Base-by-base conservation (phyloP, 2,113 vertebrate genomes). In the Albula goreensis region DNA sequence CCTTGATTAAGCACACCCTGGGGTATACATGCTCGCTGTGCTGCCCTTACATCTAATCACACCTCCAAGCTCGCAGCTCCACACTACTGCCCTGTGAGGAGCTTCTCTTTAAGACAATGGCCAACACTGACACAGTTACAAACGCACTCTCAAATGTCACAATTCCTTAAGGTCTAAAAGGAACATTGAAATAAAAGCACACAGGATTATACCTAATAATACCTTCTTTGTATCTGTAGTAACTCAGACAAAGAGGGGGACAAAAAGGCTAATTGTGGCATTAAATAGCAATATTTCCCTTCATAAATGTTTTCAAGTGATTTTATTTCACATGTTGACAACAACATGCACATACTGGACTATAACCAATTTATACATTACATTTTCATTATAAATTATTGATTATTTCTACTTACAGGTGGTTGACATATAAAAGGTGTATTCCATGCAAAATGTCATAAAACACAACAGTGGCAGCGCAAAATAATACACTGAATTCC, bases 21-120 rank as follows among this genome's bases (percentile, higher is more conserved):
- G 83, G 83, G 83, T 63, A 48, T 19, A 66, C 4, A 49, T 52
- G 9, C 50, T 81, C 60, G 11, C 78, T n/a, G 50, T 49, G 41
- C 83, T 15, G 83, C 52, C 82, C 50, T 81, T 10, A 50, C 49
- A 56, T 48, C 79, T 77, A 87, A 85, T 85, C 86, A 85, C 86
- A 87, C 78, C 83, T 25, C 63, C 17, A 10, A 49, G 78, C 52
- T 50, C 13, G 17, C 78, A 60, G 77, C 31, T 7, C 78, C 49
- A 56, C 78, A 49, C 17, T 22, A 56, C 50, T n/a, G 83, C 53
- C 31, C 57, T 1, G 48, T 51, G 50, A 19, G n/a, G 41, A 51
- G 48, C 17, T 41, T 77, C 80, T 51, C 77, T 51, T 81, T 77
- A 86, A 70, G 13, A 79, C 57, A 50, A 81, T 19, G 50, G 52